Evolutionary conservation across 2,888 invertebrate genomes (phyloP).

Genomic region (Tenthredo mesomela): DNA sequence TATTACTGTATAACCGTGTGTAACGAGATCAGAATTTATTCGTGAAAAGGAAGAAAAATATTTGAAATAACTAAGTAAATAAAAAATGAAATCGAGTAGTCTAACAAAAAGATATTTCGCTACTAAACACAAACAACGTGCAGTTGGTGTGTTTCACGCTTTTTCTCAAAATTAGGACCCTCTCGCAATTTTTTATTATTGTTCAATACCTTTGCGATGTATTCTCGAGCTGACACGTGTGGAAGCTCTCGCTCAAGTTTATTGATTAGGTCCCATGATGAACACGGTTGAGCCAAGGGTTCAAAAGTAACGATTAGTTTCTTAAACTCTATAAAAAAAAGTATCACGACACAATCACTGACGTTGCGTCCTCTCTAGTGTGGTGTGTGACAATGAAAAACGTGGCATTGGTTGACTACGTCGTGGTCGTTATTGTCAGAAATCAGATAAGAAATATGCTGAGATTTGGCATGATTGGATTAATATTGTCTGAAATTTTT

Average conservation of each 20-base stretch:
- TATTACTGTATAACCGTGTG: not conserved
- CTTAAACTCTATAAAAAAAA: constrained; percentile 20
- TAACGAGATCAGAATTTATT: not conserved
- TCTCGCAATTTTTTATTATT: not conserved
- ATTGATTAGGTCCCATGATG: constrained; percentile 30
- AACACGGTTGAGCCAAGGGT: constrained; percentile 6
- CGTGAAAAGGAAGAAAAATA: not conserved
- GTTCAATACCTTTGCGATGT: not conserved
- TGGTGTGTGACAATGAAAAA: not conserved
- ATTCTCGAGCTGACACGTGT: not conserved
- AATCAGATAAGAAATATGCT: not conserved
- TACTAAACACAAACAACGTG: not conserved
- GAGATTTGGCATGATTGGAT: not conserved
- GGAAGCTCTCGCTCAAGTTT: constrained; percentile 10
- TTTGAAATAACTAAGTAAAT: not conserved
- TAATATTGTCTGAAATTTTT: not conserved
- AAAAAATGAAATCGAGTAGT: not conserved
- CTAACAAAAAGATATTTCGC: not conserved
- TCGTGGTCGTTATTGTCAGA: not conserved
- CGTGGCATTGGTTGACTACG: not conserved
- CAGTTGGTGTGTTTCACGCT: not conserved
- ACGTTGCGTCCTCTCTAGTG: not conserved
- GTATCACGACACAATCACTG: not conserved
- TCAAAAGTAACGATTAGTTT: constrained; percentile 34
- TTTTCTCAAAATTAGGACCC: not conserved